Percentiles rank a stretch among this genome's conserved stretches.
Evolutionary conservation across 30 jellyfish, hydroid and myxozoan genomes (phyloP).

Genomic region (Chrysaora quinquecirrha): DNA sequence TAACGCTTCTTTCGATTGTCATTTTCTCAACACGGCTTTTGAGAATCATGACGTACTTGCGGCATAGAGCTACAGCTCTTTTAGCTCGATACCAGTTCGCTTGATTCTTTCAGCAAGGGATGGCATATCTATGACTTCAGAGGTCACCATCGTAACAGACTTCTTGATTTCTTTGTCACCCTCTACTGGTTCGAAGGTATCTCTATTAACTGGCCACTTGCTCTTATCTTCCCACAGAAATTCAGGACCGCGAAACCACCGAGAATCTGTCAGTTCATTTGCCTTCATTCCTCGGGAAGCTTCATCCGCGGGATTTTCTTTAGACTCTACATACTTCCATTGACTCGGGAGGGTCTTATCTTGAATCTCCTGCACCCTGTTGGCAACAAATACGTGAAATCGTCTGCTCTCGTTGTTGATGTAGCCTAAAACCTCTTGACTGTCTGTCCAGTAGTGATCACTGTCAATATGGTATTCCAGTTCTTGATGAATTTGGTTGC

Average conservation of each 20-base stretch:
- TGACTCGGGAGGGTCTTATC: constrained; percentile 22
- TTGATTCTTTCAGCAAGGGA: constrained; percentile 9
- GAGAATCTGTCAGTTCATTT: constrained; percentile 8
- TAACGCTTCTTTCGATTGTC: constrained; percentile 19
- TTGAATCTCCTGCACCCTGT: constrained; percentile 29
- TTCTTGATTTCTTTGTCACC: constrained; percentile 16
- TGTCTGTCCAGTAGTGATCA: constrained; percentile 44
- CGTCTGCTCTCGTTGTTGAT: constrained; percentile 16
- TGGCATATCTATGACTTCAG: constrained; percentile 8
- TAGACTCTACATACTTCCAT: constrained; percentile 28
- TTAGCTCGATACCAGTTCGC: constrained; percentile 21
- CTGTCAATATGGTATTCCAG: constrained; percentile 5
- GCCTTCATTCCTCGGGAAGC: constrained; percentile 34
- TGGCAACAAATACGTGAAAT: constrained; percentile 32
- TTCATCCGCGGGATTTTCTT: constrained; percentile 41
- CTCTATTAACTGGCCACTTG: constrained; percentile 14
- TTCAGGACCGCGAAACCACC: constrained; percentile 45
- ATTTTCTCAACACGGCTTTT: constrained; percentile 9
- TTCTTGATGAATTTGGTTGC: constrained; percentile 13
- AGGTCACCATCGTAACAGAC: constrained; percentile 13
- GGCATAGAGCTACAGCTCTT: constrained; percentile 18
- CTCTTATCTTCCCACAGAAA: constrained; percentile 41
- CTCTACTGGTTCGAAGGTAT: constrained; percentile 7
- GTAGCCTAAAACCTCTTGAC: constrained; percentile 30
- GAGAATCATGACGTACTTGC: constrained; percentile 10